Percentiles rank a stretch among this genome's conserved stretches.
Conservation (phyloP, 1,140 invertebrate species). For the Drosophila gunungcola region DNA sequence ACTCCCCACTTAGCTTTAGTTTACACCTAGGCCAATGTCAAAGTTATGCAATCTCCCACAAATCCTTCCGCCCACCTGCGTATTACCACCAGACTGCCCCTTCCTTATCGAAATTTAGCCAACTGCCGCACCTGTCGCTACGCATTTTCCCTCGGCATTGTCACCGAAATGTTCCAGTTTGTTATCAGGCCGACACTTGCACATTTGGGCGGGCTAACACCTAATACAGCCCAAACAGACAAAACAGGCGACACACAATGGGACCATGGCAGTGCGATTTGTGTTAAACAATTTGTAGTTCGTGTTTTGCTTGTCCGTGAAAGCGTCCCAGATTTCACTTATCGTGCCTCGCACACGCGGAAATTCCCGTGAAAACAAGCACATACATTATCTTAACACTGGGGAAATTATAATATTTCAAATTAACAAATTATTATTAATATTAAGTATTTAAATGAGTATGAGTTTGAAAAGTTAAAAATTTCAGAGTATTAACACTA, state of each 20-base stretch:
- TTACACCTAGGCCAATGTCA: constrained; percentile 3
- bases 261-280: constrained; percentile 54
- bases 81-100: constrained; percentile 3
- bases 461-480: no score
- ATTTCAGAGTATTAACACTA: no score
- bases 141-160: constrained; percentile 16
- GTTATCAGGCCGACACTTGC: constrained; percentile 51
- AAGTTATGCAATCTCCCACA: constrained; percentile 10
- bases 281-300: constrained; percentile 79
- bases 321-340: constrained; percentile 73
- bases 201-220: constrained; percentile 23
- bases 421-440: no score
- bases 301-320: constrained; percentile 69
- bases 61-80: constrained; percentile 13
- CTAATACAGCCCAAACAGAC: constrained; percentile 18
- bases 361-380: constrained; percentile 61
- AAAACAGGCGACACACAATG: constrained; percentile 33
- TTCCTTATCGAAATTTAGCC: constrained; percentile 43
- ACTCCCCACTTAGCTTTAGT: neutral
- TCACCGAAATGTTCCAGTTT: constrained; percentile 36
- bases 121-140: constrained; percentile 27
- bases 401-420: neutral
- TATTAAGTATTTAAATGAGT: no score
- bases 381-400: constrained; percentile 7
- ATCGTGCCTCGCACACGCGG: constrained; percentile 61